phyloP scores from a whole-genome alignment of 1,140 invertebrate species.

The Aphelinus atriplicis region DNA sequence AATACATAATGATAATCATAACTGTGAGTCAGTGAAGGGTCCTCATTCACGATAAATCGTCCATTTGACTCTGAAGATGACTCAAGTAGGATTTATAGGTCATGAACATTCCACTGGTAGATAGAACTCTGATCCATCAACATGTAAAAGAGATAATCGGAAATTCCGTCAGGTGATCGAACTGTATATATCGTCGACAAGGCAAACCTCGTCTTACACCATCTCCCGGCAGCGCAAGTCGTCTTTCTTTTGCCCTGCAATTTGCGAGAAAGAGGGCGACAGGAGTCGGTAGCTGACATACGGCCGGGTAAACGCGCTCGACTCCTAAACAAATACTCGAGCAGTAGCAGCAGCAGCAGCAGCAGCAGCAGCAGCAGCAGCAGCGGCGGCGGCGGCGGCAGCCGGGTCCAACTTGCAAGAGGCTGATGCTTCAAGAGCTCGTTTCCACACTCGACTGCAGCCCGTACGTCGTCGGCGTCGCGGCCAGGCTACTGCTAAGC shows the following conservation, averaged over 20 bases:
- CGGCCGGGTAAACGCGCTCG: slow-evolving; percentile 44
- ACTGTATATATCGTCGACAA: too few relatives aligned
- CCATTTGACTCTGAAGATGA: too few relatives aligned
- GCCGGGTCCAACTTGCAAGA: slow-evolving; percentile 40
- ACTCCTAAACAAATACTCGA: slow-evolving; percentile 52
- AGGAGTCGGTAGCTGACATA: background rate
- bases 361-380: background rate
- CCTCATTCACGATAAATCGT: too few relatives aligned
- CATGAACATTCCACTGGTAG: too few relatives aligned
- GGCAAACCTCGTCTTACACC: too few relatives aligned
- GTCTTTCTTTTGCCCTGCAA: slow-evolving; percentile 16
- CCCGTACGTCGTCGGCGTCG: slow-evolving; percentile 3
- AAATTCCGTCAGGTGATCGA: too few relatives aligned
- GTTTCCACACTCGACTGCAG: slow-evolving; percentile 43
- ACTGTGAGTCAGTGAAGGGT: too few relatives aligned
- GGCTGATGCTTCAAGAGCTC: slow-evolving; percentile 44
- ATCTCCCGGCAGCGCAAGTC: slow-evolving; percentile 1
- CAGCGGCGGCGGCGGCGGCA: background rate
- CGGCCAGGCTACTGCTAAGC: background rate
- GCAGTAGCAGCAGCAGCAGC: background rate
- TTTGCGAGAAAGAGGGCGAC: slow-evolving; percentile 5
- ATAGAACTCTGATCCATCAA: too few relatives aligned
- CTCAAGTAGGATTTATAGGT: too few relatives aligned
- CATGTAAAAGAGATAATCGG: too few relatives aligned
- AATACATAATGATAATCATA: too few relatives aligned